These are phyloP conservation scores for Prosopocoilus inquinatus DNA, from an alignment of 2,888 invertebrate species.

Conservation along the genomic window DNA sequence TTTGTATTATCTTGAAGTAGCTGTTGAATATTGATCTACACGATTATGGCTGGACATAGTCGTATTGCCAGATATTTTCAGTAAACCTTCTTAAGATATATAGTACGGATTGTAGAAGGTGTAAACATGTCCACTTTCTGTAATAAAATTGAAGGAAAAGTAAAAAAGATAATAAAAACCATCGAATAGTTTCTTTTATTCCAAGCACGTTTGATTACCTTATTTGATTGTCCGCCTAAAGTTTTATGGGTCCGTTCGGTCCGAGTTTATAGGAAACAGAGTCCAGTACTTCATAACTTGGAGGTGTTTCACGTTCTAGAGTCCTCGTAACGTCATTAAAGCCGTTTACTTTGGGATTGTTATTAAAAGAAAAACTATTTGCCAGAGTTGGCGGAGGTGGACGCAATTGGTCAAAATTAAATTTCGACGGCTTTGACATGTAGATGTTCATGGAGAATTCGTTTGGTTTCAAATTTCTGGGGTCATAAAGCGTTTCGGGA, in stretches of 20 bases:
- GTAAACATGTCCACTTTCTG: background rate
- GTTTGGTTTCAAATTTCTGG: conserved; percentile 10
- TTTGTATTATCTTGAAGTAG: too few relatives aligned
- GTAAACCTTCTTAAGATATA: background rate
- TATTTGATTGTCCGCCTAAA: conserved; percentile 36
- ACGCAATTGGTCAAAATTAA: background rate
- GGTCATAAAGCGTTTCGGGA: conserved; percentile 4
- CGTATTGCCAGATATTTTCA: too few relatives aligned
- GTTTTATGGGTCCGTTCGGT: conserved; percentile 41
- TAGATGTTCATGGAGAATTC: conserved; percentile 8
- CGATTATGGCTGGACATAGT: too few relatives aligned
- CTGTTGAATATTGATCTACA: too few relatives aligned
- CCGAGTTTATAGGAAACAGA: conserved; percentile 42
- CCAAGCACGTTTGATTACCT: too few relatives aligned
- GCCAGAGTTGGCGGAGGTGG: background rate
- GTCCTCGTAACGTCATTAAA: too few relatives aligned
- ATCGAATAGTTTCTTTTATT: background rate
- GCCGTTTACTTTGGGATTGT: too few relatives aligned
- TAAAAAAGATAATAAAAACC: background rate
- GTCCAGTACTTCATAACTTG: conserved; percentile 34
- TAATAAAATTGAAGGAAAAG: background rate
- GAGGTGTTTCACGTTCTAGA: background rate
- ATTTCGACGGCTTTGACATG: conserved; percentile 9
- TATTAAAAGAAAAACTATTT: background rate
- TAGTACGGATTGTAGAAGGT: background rate